Evolutionary conservation across 53 echinoderm and acorn worm species (phyloP), one percentile per base, ranked within the genome.

Genomic region (Echinometra lucunter): DNA sequence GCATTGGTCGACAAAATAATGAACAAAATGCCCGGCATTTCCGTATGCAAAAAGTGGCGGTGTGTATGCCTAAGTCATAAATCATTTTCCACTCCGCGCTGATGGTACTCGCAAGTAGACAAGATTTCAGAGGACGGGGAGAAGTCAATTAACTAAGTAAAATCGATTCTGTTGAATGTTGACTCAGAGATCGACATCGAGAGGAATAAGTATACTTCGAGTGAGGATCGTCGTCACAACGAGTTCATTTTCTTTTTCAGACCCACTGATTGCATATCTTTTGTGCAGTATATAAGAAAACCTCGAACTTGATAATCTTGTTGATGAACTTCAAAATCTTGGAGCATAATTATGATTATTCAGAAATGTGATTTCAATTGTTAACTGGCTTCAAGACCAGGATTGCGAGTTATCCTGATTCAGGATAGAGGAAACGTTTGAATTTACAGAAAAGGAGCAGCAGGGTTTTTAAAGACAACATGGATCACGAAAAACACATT

Each of bases 71-170:
- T n/a, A n/a, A 63, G 23, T 63, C 19, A 4, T 63, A n/a, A n/a
- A 78, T 78, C 78, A 78, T 42, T 16, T 74, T 78, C 42, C 21
- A 78, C 40, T 78, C 18, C 42, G 78, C 42, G 17, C 40, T 17
- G 78, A 35, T 40, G 78, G 0, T 69, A 32, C 42, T 40, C 35
- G 35, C 1, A 9, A 32, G 11, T 34, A 34, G 7, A 19, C 7
- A 69, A 12, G 69, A 78, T 78, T 38, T 35, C 18, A 3, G 42
- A 19, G 42, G 42, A 42, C 2, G 38, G 21, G 78, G 42, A 78
- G 78, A 40, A 78, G 78, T 78, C 78, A 78, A 78, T 78, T 42
- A 78, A 40, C 42, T 78, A 78, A 78, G 78, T 78, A 78, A 78
- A 78, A 78, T 78, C 78, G 78, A 78, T 78, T 17, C 6, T 72